phyloP scores from a whole-genome alignment of 2,797 vertebrate species.

The Antrozous pallidus region DNA sequence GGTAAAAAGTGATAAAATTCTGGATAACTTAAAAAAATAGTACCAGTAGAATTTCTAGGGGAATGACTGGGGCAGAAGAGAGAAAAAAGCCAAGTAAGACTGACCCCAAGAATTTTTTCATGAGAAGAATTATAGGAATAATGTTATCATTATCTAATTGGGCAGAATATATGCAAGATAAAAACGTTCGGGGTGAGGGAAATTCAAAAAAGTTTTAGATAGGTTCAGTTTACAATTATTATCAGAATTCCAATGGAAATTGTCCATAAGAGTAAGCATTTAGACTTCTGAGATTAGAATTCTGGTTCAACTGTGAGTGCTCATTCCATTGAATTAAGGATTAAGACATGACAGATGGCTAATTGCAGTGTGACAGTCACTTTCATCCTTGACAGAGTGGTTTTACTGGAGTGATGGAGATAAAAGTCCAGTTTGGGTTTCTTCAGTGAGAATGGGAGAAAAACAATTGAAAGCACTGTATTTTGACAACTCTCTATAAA shows the following conservation, averaged over 20 bases:
- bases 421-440: not conserved
- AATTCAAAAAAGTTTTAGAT: not conserved
- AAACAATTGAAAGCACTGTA: not conserved
- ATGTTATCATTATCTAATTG: not conserved
- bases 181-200: accelerated
- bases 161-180: not conserved
- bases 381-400: not conserved
- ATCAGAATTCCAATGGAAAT: not conserved
- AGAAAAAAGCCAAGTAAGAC: not conserved
- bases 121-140: not conserved
- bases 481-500: not conserved
- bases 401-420: not conserved
- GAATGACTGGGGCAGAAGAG: not conserved
- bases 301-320: not conserved
- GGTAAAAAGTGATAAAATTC: not conserved
- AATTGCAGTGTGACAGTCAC: not conserved
- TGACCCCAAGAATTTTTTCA: not conserved
- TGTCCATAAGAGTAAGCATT: not conserved
- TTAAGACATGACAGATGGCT: not conserved
- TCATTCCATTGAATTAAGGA: not conserved
- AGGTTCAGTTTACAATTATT: not conserved
- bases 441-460: not conserved
- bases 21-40: not conserved
- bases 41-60: not conserved
- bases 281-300: not conserved